Conservation (phyloP, 2,797 vertebrate genomes). For the Hyperoplus lanceolatus region DNA sequence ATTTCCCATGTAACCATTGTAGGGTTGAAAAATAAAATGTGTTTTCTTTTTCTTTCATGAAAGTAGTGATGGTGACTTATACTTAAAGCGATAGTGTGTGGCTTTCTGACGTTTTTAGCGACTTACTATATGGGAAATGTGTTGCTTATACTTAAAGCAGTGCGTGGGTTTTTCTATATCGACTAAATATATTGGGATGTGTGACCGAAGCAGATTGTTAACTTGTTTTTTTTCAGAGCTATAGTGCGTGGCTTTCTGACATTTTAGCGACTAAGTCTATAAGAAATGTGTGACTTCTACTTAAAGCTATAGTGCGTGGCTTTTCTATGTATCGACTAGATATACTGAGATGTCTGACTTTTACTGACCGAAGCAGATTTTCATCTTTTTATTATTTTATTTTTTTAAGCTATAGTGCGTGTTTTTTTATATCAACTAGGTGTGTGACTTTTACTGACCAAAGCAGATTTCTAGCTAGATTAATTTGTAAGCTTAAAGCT, state of each 20-base stretch:
- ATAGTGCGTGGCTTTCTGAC: slow-evolving; percentile 49
- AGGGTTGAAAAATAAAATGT: slow-evolving; percentile 84
- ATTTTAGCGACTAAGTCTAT: slow-evolving; percentile 25
- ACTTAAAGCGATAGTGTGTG: neutral
- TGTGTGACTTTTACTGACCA: no score
- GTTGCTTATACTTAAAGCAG: no score
- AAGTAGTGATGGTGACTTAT: slow-evolving; percentile 26
- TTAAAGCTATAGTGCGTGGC: slow-evolving; percentile 5
- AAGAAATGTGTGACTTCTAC: no score
- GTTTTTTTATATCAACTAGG: neutral
- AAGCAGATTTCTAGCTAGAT: no score
- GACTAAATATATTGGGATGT: no score
- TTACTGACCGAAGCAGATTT: slow-evolving; percentile 65
- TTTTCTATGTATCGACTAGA: slow-evolving; percentile 64
- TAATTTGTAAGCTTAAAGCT: no score
- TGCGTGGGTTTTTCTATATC: no score
- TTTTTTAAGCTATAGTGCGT: slow-evolving; percentile 58
- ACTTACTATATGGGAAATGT: no score
- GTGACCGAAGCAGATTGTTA: no score
- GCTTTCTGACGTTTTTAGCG: slow-evolving; percentile 60
- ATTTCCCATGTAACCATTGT: slow-evolving; percentile 86
- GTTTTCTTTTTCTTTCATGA: slow-evolving; percentile 81
- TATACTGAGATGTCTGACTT: slow-evolving; percentile 53
- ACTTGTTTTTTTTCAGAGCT: slow-evolving; percentile 68
- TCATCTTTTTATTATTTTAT: slow-evolving; percentile 33